Base-by-base conservation (phyloP, 1,140 invertebrate genomes). In the Panagrolaimus sp. region DNA sequence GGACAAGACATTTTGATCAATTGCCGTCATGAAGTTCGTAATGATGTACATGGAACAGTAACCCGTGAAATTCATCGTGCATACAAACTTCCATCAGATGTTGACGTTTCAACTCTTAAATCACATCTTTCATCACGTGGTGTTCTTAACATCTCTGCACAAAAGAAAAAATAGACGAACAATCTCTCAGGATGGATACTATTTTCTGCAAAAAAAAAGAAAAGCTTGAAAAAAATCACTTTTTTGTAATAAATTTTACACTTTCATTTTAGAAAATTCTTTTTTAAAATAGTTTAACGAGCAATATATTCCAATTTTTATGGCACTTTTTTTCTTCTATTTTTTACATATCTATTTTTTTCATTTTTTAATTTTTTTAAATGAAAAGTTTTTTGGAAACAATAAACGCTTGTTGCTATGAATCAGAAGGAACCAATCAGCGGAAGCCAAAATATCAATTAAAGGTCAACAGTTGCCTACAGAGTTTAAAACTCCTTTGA, bases 11-110 rank as follows among this genome's bases (percentile, higher is more conserved):
- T 82, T 13, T 63, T 83, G 31, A 78, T 82, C 63, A 70, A 82
- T 69, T 83, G 79, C 71, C 68, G 72, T 38, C 80, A 82, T 65
- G 80, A 82, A 43, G 68, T 65, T 14, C 78, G 79, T 43, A 75
- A 69, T 53, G 81, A 82, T 63, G 44, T 73, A 38, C 79, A 81
- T 66, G 80, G 80, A 25, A 74, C 66, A 27, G 77, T 82, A 0
- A 70, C 70, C 23, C 77, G 80, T 25, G 81, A 82, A 65, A 73
- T 82, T n/a, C 70, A 73, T 63, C 74, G 80, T 42, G 63, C 67
- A 45, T 82, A 82, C 71, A 75, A 80, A 44, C 71, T 72, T 63
- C 80, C 80, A 1, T 53, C 57, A 48, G 79, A 81, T 65, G 80
- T 82, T 9, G 81, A 83, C 61, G 42, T 70, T 42, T 46, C 72